Percentiles rank a stretch among this genome's conserved stretches.
phyloP scores from a whole-genome alignment of 2,888 invertebrate species.

The Rhyacophila evoluta region DNA sequence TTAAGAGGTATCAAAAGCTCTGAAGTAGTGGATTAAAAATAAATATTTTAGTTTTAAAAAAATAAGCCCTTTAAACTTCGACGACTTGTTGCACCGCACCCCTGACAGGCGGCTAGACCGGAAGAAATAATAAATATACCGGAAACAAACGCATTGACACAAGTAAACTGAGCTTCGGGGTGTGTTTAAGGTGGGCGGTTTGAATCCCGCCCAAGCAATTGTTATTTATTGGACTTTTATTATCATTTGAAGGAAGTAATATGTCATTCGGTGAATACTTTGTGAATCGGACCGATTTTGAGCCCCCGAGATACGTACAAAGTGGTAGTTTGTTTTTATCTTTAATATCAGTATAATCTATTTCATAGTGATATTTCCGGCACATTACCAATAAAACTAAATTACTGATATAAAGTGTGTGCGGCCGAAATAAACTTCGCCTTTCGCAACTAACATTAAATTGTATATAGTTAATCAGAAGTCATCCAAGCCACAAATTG shows the following conservation, averaged over 20 bases:
- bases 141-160: conserved; percentile 16
- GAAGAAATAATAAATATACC: conserved; percentile 19
- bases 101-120: not conserved
- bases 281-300: conserved; percentile 1
- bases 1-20: no score
- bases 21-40: no score
- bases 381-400: not conserved
- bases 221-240: conserved; percentile 22
- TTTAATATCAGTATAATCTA: not conserved
- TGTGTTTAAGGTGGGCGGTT: conserved; percentile 15
- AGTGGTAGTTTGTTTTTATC: not conserved
- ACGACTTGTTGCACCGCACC: not conserved
- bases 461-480: no score
- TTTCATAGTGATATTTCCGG: not conserved
- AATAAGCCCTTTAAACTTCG: not conserved
- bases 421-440: no score
- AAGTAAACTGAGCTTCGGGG: conserved; percentile 17
- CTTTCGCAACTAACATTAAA: no score
- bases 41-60: no score
- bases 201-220: not conserved
- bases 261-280: conserved; percentile 1
- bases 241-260: conserved; percentile 22
- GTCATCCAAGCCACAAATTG: no score
- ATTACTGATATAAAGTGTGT: no score
- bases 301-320: not conserved